A percentile compares a stretch with the other conserved stretches of the same genome.
phyloP scores from a whole-genome alignment of 37 sponge, comb jelly and placozoan species.

The Diacarnus erythraeanus region DNA sequence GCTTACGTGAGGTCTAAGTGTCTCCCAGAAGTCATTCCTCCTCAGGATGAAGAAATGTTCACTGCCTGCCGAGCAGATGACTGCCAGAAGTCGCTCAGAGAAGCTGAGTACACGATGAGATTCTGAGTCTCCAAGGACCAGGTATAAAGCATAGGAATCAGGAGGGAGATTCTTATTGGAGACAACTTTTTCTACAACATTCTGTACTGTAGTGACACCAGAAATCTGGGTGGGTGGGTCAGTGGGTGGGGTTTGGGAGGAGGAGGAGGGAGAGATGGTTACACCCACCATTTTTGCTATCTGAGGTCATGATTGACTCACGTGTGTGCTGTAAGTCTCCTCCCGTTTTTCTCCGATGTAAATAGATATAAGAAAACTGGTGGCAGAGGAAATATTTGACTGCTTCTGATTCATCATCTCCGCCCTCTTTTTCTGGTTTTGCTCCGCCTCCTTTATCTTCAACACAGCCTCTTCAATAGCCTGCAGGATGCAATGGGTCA shows the following conservation, averaged over 20 bases:
- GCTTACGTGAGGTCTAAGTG: constrained; percentile 56
- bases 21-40: constrained; percentile 56
- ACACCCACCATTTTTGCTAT: too few species aligned
- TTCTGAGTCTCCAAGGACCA: constrained; percentile 72
- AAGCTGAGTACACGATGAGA: constrained; percentile 44
- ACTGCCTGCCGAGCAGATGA: constrained; percentile 21
- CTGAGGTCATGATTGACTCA: constrained; percentile 8
- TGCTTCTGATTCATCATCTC: neutral
- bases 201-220: constrained; percentile 35
- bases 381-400: constrained; percentile 7
- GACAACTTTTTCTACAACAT: constrained; percentile 53
- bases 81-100: constrained; percentile 70
- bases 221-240: constrained; percentile 39
- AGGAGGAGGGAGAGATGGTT: neutral
- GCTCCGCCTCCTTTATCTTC: constrained; percentile 41
- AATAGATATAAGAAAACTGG: constrained; percentile 60
- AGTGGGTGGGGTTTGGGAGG: too few species aligned
- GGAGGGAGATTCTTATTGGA: constrained; percentile 49
- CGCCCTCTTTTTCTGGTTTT: constrained; percentile 12
- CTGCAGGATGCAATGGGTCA: neutral
- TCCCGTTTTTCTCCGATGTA: constrained; percentile 56
- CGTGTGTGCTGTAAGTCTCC: constrained; percentile 37
- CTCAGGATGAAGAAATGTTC: constrained; percentile 70
- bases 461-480: constrained; percentile 49
- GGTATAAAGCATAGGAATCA: constrained; percentile 65